A percentile compares a stretch with the other conserved stretches of the same genome.
Conservation (phyloP, 2,888 invertebrate species). For the Plagodis pulveraria region DNA sequence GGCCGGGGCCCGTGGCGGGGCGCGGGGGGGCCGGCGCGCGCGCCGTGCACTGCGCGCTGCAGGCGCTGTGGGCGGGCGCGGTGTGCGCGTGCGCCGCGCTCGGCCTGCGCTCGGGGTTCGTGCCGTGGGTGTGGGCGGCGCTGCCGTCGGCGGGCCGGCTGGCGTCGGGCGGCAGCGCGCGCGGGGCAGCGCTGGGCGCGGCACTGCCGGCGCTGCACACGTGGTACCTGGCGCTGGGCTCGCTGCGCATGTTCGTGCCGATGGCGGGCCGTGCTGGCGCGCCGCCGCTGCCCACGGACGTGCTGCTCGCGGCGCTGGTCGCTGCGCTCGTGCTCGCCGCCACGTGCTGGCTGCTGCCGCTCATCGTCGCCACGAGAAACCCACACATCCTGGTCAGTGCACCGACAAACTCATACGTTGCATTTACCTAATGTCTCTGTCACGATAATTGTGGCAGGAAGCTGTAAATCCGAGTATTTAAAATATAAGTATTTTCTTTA, state of each 20-base stretch:
- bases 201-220: constrained; percentile 86
- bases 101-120: constrained; percentile 88
- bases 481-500: too few species aligned
- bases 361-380: constrained; percentile 42
- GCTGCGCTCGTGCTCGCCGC: constrained; percentile 70
- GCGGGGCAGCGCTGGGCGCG: constrained; percentile 78
- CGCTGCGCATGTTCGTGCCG: constrained; percentile 91
- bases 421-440: too few species aligned
- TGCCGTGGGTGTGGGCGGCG: constrained; percentile 87
- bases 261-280: constrained; percentile 92
- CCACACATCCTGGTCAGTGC: constrained; percentile 19
- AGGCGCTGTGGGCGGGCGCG: constrained; percentile 54
- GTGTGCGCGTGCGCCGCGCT: constrained; percentile 65
- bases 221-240: constrained; percentile 88
- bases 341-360: constrained; percentile 64
- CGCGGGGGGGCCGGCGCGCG: constrained; percentile 78
- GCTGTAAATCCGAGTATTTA: too few species aligned
- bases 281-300: constrained; percentile 88
- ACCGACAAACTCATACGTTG: too few species aligned
- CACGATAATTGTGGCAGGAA: too few species aligned
- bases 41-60: constrained; percentile 83
- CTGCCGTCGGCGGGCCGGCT: constrained; percentile 80
- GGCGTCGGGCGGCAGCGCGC: constrained; percentile 83
- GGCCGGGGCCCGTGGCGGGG: constrained; percentile 46
- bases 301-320: constrained; percentile 64